Conservation (phyloP, 2,888 invertebrate genomes). For the Penaeus monodon region DNA sequence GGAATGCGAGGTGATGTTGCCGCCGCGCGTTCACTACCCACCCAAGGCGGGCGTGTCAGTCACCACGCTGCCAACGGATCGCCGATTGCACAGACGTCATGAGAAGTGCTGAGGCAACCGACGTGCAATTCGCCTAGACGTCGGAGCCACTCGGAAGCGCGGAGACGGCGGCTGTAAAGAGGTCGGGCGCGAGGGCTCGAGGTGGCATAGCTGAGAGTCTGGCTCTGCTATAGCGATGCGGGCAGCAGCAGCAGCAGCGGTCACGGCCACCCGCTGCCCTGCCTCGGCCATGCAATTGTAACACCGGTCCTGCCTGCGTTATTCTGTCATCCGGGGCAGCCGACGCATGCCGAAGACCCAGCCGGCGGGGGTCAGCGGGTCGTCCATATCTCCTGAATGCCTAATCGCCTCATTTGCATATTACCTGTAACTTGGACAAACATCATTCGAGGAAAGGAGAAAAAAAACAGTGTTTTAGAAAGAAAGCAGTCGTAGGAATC, state of each 20-base stretch:
- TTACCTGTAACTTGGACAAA: too few species aligned
- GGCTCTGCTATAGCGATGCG: constrained; percentile 22
- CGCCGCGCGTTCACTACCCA: constrained; percentile 35
- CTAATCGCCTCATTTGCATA: too few species aligned
- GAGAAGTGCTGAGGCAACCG: neutral
- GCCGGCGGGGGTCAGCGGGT: too few species aligned
- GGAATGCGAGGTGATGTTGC: constrained; percentile 47
- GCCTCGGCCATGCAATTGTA: neutral
- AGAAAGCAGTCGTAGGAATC: too few species aligned
- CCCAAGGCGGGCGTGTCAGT: neutral
- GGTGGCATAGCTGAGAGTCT: neutral
- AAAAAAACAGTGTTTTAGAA: too few species aligned
- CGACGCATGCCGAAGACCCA: neutral
- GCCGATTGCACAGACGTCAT: too few species aligned
- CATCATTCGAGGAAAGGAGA: too few species aligned
- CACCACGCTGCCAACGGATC: neutral
- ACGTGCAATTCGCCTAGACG: neutral
- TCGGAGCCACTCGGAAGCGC: neutral
- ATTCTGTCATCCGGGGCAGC: neutral
- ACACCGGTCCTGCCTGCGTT: neutral
- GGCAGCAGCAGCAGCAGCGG: neutral
- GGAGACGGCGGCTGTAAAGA: neutral
- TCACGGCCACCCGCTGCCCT: neutral
- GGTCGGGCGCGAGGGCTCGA: neutral
- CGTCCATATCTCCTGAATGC: too few species aligned